Conservation (phyloP, 2,797 vertebrate species). For the Rhadinocentrus ornatus region DNA sequence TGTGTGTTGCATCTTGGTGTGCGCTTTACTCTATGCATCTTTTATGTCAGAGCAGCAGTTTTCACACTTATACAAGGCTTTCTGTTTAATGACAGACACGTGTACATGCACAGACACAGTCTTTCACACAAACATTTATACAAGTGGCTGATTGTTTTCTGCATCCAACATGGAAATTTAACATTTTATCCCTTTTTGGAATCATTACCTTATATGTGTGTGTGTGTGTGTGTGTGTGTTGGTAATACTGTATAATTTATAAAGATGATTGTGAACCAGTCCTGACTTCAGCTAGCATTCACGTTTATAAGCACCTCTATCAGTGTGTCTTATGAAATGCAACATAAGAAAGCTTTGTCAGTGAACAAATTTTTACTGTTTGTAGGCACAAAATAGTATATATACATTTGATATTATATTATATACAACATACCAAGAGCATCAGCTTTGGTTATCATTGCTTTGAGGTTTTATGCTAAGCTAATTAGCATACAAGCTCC, state of each 20-base stretch:
- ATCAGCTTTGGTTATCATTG: neutral
- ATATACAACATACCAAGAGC: neutral
- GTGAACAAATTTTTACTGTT: neutral
- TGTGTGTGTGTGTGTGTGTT: too few relatives aligned
- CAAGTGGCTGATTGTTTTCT: conserved; percentile 75
- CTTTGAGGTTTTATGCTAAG: neutral
- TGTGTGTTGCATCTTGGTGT: conserved; percentile 44
- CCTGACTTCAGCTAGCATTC: neutral
- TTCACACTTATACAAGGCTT: conserved; percentile 66
- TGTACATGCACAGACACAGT: conserved; percentile 11
- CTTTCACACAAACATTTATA: conserved; percentile 27
- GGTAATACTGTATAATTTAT: too few relatives aligned
- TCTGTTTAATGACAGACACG: conserved; percentile 56
- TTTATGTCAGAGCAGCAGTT: conserved; percentile 66
- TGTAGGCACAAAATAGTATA: neutral
- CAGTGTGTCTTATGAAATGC: neutral
- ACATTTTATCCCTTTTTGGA: conserved; percentile 71
- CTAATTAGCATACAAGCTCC: neutral
- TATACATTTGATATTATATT: neutral
- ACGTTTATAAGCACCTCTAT: neutral
- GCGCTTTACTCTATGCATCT: conserved; percentile 67
- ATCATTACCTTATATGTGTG: conserved; percentile 63
- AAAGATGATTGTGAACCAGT: neutral
- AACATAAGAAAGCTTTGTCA: neutral
- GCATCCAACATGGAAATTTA: conserved; percentile 73